Conservation (phyloP, 2,888 invertebrate species). For the Eilema caniola region DNA sequence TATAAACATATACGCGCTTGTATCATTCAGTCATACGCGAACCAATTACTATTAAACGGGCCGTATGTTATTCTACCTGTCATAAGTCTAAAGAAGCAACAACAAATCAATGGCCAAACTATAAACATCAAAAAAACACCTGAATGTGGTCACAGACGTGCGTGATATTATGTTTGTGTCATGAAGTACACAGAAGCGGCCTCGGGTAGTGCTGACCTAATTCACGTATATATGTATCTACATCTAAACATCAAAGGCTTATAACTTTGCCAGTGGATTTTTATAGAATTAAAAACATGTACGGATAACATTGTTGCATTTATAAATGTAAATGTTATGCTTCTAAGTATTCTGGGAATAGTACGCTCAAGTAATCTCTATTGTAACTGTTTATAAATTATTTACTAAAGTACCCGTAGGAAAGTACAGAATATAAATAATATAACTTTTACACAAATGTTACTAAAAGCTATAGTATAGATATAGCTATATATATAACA, state of each 20-base stretch:
- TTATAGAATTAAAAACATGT: neutral
- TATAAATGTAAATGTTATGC: neutral
- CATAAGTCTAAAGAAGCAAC: neutral
- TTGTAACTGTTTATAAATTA: neutral
- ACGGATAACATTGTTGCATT: neutral
- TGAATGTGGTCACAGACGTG: constrained; percentile 10
- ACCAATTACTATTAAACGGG: neutral
- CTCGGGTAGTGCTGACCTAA: constrained; percentile 9
- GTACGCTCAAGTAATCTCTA: neutral
- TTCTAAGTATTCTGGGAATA: neutral
- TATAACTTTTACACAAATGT: neutral
- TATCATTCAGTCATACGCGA: neutral
- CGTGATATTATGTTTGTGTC: constrained; percentile 7
- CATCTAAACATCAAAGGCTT: neutral
- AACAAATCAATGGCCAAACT: neutral
- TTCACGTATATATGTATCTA: neutral
- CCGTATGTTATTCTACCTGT: neutral
- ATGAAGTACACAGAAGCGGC: neutral
- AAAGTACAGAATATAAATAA: neutral
- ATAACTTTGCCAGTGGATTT: neutral
- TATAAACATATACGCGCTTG: neutral
- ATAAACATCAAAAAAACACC: neutral
- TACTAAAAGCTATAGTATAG: no score
- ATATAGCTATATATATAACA: no score
- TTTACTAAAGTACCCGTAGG: neutral